Base-by-base conservation (phyloP, 2,888 invertebrate species). In the Cordylochernes scorpioides region DNA sequence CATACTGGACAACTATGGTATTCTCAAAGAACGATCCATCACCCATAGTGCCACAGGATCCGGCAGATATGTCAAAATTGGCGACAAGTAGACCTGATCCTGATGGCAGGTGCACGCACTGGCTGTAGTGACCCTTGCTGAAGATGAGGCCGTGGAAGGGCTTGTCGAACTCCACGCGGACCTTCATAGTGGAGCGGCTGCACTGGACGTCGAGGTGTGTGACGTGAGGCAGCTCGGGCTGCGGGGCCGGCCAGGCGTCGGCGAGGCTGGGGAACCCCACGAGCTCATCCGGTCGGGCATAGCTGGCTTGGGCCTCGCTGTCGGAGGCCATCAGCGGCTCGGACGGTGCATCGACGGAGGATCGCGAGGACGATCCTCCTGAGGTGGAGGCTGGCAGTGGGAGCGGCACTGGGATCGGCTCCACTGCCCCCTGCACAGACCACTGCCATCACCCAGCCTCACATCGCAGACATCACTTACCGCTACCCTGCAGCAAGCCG, bases 21-120 rank as follows among this genome's bases (percentile, higher is more conserved):
- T 84, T 84, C 57, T 84, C 84, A 44, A 84, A 82, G 52, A 71
- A 84, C 2, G 80, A 80, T 5, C 84, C 84, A 43, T 80, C 82
- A 3, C 82, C 82, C 7, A 77, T 72, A 1, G 82, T 84, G 21
- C 84, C 84, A 47, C 84, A 84, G 25, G 75, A 71, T 46, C 80
- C 78, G 24, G 82, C 71, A 22, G 77, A 73, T 42, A 84, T 75
- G 52, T 84, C 82, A 44, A 84, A 84, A 38, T 75, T 75, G 13
- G 80, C 74, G 10, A 73, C 71, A 1, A 71, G 67, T 39, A 77
- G 64, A 1, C 82, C 82, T 33, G 78, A 56, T 3, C 80, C 78
- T 2, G 82, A 75, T 5, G 80, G 80, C 35, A 84, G 54, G 52
- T 84, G 80, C 1, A 84, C 77, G 47, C 84, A 84, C 49, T 80